phyloP scores from a whole-genome alignment of 2,797 vertebrate genomes.

The Crocidura indochinensis region DNA sequence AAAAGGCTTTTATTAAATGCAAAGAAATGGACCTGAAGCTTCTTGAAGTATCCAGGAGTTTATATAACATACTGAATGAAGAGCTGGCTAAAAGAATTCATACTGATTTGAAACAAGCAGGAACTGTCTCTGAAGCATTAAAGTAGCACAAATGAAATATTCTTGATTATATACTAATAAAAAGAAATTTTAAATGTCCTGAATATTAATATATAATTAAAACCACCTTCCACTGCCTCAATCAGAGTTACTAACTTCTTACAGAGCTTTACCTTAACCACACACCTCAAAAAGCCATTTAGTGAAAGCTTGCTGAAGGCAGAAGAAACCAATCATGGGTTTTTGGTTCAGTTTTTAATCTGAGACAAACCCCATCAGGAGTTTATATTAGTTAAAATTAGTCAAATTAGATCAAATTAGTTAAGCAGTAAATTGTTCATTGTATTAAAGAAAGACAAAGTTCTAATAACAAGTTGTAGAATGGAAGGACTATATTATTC shows the following conservation, averaged over 20 bases:
- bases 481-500: no score
- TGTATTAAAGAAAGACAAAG: neutral
- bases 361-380: neutral
- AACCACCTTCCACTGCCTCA: constrained; percentile 13
- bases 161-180: neutral
- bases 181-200: constrained; percentile 43
- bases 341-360: neutral
- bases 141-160: constrained; percentile 16
- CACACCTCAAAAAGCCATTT: constrained; percentile 1
- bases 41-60: constrained; percentile 4
- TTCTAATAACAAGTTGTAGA: neutral
- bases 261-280: constrained; percentile 5
- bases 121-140: constrained; percentile 58
- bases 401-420: neutral
- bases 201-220: constrained; percentile 42
- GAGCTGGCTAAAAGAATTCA: constrained; percentile 25
- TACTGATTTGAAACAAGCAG: constrained; percentile 39
- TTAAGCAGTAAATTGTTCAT: neutral
- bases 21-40: constrained; percentile 3
- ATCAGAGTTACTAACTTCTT: constrained; percentile 13
- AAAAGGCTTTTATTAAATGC: constrained; percentile 15
- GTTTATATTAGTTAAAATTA: neutral
- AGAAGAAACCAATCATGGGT: no score
- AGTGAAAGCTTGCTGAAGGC: constrained; percentile 23
- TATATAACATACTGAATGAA: constrained; percentile 14